Conservation (phyloP, 2,888 invertebrate species). For the Conistra vaccinii region DNA sequence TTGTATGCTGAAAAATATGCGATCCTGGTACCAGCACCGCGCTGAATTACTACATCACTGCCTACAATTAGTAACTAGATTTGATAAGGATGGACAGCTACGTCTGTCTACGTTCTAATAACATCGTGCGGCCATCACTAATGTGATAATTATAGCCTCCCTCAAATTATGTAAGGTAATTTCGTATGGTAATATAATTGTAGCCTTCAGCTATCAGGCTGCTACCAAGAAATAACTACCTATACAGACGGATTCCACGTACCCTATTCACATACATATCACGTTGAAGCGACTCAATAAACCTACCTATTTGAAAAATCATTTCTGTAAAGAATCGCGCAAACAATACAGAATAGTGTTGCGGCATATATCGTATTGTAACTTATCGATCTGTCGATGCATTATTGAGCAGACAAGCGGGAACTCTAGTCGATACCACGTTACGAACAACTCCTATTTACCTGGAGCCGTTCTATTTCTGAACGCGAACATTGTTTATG, state of each 20-base stretch:
- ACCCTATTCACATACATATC: constrained; percentile 28
- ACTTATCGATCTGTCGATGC: constrained; percentile 85
- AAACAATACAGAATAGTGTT: constrained; percentile 77
- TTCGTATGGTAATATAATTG: constrained; percentile 45
- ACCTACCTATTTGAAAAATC: constrained; percentile 59
- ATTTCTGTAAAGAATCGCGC: constrained; percentile 65
- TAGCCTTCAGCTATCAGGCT: constrained; percentile 19
- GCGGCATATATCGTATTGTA: constrained; percentile 71
- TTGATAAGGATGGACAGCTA: constrained; percentile 32
- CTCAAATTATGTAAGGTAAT: constrained; percentile 29
- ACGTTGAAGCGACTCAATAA: constrained; percentile 43
- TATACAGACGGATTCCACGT: constrained; percentile 9
- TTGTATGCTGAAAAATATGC: constrained; percentile 36
- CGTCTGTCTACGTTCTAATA: constrained; percentile 26
- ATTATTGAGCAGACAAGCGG: constrained; percentile 84
- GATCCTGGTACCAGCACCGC: not conserved
- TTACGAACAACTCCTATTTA: constrained; percentile 78
- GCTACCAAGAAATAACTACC: constrained; percentile 16
- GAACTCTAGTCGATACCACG: constrained; percentile 73
- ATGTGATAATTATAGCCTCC: constrained; percentile 40
- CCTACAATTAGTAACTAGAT: constrained; percentile 35
- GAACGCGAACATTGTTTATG: constrained; percentile 85
- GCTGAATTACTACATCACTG: constrained; percentile 39
- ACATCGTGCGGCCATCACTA: constrained; percentile 19
- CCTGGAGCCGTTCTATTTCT: constrained; percentile 83